phyloP scores from a whole-genome alignment of 2,113 vertebrate genomes.

The Ctenomys sociabilis region DNA sequence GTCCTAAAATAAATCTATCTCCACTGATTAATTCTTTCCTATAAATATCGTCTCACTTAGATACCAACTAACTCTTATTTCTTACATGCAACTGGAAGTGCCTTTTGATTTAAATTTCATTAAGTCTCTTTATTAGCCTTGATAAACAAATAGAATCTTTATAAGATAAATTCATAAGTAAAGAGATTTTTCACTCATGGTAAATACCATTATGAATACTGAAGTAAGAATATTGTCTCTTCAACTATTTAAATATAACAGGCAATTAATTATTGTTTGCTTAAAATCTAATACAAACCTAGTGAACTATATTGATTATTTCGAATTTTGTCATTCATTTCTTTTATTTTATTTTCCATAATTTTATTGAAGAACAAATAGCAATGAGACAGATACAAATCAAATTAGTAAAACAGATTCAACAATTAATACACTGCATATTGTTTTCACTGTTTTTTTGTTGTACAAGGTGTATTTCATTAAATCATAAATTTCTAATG shows the following conservation, averaged over 20 bases:
- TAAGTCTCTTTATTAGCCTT: conserved; percentile 28
- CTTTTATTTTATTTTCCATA: too few species aligned
- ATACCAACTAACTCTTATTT: conserved; percentile 59
- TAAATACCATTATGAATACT: background rate
- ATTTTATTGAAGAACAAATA: too few species aligned
- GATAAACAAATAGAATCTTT: conserved; percentile 22
- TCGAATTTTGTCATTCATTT: conserved; percentile 59
- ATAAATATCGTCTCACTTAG: conserved; percentile 66
- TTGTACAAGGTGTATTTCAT: too few species aligned
- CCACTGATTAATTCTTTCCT: conserved; percentile 55
- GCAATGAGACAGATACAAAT: too few species aligned
- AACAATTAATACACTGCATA: too few species aligned
- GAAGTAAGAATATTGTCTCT: background rate
- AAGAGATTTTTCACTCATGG: background rate
- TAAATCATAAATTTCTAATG: conserved; percentile 64
- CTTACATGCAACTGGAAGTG: conserved; percentile 17
- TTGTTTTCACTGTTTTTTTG: too few species aligned
- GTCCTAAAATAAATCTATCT: conserved; percentile 60
- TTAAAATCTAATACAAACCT: background rate
- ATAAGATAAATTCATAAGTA: conserved; percentile 59
- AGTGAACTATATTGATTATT: conserved; percentile 24
- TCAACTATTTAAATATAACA: conserved; percentile 35
- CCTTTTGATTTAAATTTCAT: conserved; percentile 60
- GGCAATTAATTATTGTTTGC: background rate
- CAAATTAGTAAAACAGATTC: too few species aligned